Percentiles rank a stretch among this genome's conserved stretches.
Conservation (phyloP, 2,113 vertebrate genomes). For the Hemibagrus wyckioides region DNA sequence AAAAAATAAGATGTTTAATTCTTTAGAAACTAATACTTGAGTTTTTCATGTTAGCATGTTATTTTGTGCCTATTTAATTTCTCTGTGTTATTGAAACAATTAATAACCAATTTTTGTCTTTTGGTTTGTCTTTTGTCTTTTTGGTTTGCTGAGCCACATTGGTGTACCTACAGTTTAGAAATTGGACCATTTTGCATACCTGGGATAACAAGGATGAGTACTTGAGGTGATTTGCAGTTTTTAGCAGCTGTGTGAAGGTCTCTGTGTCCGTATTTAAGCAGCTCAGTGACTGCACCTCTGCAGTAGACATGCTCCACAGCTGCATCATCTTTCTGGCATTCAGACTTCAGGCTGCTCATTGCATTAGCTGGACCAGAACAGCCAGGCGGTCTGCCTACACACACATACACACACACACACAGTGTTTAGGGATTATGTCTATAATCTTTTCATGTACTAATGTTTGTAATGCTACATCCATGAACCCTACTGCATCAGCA, state of each 20-base stretch:
- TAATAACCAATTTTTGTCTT: no score
- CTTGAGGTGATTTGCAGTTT: constrained; percentile 31
- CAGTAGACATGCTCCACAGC: constrained; percentile 71
- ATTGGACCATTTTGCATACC: constrained; percentile 58
- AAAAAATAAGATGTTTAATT: neutral
- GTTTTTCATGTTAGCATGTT: neutral
- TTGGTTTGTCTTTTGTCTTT: neutral
- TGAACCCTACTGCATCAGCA: neutral
- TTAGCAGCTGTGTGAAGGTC: constrained; percentile 51
- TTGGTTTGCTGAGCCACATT: neutral
- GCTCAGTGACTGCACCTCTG: constrained; percentile 70
- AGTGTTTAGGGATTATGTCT: neutral
- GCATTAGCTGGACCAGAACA: constrained; percentile 28
- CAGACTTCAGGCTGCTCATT: constrained; percentile 57
- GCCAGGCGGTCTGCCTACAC: constrained; percentile 8
- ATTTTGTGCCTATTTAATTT: neutral
- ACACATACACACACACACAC: constrained; percentile 8
- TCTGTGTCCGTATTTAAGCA: constrained; percentile 70
- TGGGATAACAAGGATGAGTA: constrained; percentile 76
- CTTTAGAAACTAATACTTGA: neutral
- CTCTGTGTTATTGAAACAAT: neutral
- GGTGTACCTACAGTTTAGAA: neutral
- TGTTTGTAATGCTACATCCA: neutral
- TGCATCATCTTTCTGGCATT: constrained; percentile 40
- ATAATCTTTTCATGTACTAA: neutral